Base-by-base conservation (phyloP, 2,797 vertebrate genomes). In the Chelon auratus region DNA sequence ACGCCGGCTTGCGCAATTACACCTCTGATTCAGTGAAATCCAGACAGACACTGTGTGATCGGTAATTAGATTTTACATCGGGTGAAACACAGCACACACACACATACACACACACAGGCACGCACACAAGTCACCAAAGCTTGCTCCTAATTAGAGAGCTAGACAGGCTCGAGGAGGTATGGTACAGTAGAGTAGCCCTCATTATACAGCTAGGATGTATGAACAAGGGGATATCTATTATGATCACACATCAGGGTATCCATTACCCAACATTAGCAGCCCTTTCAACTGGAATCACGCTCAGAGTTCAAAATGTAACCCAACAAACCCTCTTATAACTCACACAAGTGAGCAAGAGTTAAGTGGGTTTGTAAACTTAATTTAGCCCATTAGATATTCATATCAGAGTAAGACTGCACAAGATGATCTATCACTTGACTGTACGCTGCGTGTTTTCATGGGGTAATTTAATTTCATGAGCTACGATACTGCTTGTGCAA, bases 21-120 rank as follows among this genome's bases (percentile, higher is more conserved):
- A 92, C 87, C 87, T 93, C 90, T 86, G 91, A 94, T 93, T 94
- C 90, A 86, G 80, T 86, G 89, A 82, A 92, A 93, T 91, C 88
- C 87, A 87, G 89, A 91, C 90, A 91, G 89, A 92, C 90, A 90
- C 88, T 86, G 90, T 87, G 90, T 91, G 92, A 93, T 93, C 87
- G 68, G 92, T 93, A 94, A 94, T 94, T 94, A 93, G 89, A 92
- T 94, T 94, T 93, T 91, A 91, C 92, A 92, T 92, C 85, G 86
- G 86, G 82, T 80, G 86, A 87, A 87, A 89, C 61, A 54, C 66
- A 83, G 62, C 79, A 48, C 67, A 64, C 68, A 65, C 56, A 57
- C 72, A 74, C 33, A 48, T 59, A 57, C 66, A 14, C 52, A 59
- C 61, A 58, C 68, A 48, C 68, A 42, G 61, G 58, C 55, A 57